phyloP scores from a whole-genome alignment of 2,888 invertebrate genomes.

The Cacoxenus indagator region DNA sequence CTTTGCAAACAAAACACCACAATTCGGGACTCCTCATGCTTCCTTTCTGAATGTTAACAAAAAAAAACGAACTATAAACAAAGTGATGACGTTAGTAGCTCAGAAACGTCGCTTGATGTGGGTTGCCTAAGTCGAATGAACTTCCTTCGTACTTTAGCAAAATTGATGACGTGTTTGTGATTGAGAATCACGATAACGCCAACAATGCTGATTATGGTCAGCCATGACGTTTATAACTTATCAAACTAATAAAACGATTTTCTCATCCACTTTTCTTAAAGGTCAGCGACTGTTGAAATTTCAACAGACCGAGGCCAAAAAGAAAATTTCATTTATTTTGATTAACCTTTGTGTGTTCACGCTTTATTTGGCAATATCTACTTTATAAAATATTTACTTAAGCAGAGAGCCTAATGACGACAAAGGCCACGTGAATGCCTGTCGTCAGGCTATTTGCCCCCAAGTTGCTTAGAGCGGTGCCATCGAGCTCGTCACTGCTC shows the following conservation, averaged over 20 bases:
- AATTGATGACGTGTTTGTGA: too few relatives aligned
- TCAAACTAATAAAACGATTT: neutral
- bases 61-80: too few relatives aligned
- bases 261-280: neutral
- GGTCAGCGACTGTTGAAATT: neutral
- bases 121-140: too few relatives aligned
- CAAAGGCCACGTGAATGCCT: neutral
- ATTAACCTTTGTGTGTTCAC: neutral
- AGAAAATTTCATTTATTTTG: neutral
- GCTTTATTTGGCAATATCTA: neutral
- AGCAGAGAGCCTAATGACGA: neutral
- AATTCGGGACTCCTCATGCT: too few relatives aligned
- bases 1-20: too few relatives aligned
- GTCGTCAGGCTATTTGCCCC: too few relatives aligned
- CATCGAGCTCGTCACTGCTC: neutral
- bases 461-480: neutral
- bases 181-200: neutral
- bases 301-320: neutral
- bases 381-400: neutral
- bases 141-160: too few relatives aligned
- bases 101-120: too few relatives aligned
- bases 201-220: neutral
- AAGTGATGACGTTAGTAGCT: too few relatives aligned
- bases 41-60: too few relatives aligned
- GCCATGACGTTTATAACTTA: neutral